Base-by-base conservation (phyloP, 2,797 vertebrate genomes). In the Silurus lanzhouensis region DNA sequence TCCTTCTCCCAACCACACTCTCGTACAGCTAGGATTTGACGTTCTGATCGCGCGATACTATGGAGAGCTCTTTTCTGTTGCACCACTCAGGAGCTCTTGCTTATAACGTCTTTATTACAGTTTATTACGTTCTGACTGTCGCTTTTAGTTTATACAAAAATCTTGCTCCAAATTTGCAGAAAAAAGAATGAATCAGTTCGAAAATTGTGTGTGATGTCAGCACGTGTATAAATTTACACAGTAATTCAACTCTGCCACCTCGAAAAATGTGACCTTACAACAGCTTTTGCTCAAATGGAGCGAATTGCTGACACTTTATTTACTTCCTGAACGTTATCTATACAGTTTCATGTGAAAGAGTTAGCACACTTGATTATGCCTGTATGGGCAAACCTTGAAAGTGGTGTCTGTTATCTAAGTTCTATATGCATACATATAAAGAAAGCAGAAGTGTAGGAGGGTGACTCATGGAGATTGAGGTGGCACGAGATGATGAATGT, bases 401-500 rank as follows among this genome's bases (percentile, higher is more conserved):
- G 83, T 84, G 83, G 68, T 79, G 66, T 82, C 25, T 17, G 25
- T 31, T 31, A 25, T 80, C 83, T 63, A 87, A 46, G 61, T 67
- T 66, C 64, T 82, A n/a, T 84, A 82, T 61, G 83, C 88, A 84
- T 86, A 82, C 80, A 64, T 88, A 84, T 88, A 85, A 86, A 89
- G 85, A 70, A 70, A 75, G 63, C 60, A 60, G 38, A 67, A 27
- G 44, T 8, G 6, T 77, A 87, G 72, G 61, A 48, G 75, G 38
- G 81, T 71, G 83, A 86, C 72, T 88, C 85, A 84, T 84, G 72
- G 70, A 85, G 64, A 70, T 81, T 67, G 61, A 85, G 84, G 84
- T 86, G 78, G 89, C 70, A 44, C 46, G 71, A 81, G 82, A 63
- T 87, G 89, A 88, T 87, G 83, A 89, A 88, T 88, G 85, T 82